Evolutionary conservation across 1,140 invertebrate species (phyloP), one percentile per base, ranked within the genome.

Genomic region (Aphaenogaster rudis): DNA sequence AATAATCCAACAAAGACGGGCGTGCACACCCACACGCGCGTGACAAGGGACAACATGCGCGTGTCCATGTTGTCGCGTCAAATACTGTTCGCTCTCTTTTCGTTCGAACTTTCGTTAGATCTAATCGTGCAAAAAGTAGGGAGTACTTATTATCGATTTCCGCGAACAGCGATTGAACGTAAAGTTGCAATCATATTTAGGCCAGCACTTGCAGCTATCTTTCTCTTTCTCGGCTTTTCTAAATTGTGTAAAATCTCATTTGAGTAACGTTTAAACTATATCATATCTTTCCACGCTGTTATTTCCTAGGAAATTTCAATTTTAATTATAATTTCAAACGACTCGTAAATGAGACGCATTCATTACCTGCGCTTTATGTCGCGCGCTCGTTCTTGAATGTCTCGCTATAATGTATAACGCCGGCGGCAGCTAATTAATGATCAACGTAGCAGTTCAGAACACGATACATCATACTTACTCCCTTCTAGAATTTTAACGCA

Each of bases 261-360:
- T 17, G 33, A 17, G 45, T 28, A 59, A 82, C 52, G 64, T 67
- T 39, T 6, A 69, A 57, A 5, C 21, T 45, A 15, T n/a, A 33
- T 61, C 28, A n/a, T 50, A 61, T 67, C 36, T n/a, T 17, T 36
- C 69, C 42, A n/a, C 69, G 80, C 17, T 39, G 54, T 74, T 76
- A 74, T 74, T 50, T 84, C n/a, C 42, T 48, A 61, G 42, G 57
- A 84, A 84, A 84, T 84, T 80, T 67, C 63, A 67, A 67, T 80
- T 74, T 84, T 84, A 84, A 84, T 84, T 84, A 76, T 84, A 84
- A 84, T 84, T 84, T 84, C 42, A 84, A 84, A 76, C 54, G 69
- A 84, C 69, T 84, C 54, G 69, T 84, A 84, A 84, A 76, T 84
- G 80, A 84, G 54, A 84, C 69, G 69, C 69, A 84, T 84, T 84